Conservation (phyloP, 2,113 vertebrate species). For the Corythaixoides concolor region DNA sequence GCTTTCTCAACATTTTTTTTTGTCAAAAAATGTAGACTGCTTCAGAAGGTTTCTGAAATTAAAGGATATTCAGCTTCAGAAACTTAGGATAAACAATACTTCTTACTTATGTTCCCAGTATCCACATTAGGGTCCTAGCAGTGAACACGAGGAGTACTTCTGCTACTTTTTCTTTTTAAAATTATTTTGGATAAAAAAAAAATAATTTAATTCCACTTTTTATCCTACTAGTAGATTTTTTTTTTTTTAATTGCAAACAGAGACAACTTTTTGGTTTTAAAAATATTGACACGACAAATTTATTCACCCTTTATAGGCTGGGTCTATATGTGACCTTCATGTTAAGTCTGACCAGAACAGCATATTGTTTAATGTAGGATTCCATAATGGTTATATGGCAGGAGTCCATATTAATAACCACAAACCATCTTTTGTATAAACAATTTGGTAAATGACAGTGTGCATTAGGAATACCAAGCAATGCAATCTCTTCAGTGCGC, state of each 20-base stretch:
- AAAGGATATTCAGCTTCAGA: background rate
- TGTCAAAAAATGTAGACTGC: background rate
- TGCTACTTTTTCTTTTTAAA: background rate
- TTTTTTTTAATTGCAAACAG: background rate
- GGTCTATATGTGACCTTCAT: fast-evolving
- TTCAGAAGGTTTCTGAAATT: background rate
- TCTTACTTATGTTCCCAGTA: background rate
- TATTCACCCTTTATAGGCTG: background rate
- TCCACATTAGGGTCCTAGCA: background rate
- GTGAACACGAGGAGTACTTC: background rate
- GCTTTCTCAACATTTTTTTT: background rate
- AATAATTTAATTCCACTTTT: background rate
- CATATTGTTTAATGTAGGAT: background rate
- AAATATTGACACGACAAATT: background rate
- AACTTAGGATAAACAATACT: background rate
- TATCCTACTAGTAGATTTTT: background rate
- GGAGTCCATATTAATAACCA: background rate
- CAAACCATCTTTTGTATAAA: background rate
- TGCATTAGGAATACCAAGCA: background rate
- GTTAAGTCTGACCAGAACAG: background rate
- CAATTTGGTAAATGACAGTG: background rate
- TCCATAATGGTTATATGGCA: background rate
- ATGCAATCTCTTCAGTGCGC: background rate
- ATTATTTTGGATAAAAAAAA: background rate
- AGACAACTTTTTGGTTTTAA: background rate